These are phyloP conservation scores for Proterorhinus semilunaris DNA, from an alignment of 2,113 vertebrate species.

Conservation along the genomic window DNA sequence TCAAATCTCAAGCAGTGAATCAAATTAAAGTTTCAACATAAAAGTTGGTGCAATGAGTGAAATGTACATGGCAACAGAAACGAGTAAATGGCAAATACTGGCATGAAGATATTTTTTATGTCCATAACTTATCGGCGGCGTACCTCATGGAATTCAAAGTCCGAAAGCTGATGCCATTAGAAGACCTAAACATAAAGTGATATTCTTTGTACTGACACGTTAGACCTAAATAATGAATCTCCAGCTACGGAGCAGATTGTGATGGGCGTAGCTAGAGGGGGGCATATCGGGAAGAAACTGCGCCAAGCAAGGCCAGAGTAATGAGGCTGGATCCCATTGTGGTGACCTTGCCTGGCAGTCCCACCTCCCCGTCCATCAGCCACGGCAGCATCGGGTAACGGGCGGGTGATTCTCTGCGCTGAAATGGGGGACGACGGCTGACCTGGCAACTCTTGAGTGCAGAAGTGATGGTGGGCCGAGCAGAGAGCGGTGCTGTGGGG, in stretches of 20 bases:
- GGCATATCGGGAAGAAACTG: conserved; percentile 48
- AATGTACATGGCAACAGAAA: no score
- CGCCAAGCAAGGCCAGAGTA: conserved; percentile 55
- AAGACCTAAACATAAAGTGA: no score
- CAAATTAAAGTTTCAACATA: neutral
- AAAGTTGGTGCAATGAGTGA: neutral
- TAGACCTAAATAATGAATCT: neutral
- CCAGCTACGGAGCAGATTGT: neutral
- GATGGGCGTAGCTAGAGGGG: neutral
- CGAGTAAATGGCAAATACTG: no score
- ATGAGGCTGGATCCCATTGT: conserved; percentile 47
- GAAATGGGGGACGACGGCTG: conserved; percentile 59
- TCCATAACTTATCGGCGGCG: no score
- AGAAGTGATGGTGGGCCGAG: conserved; percentile 41
- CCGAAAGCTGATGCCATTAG: no score
- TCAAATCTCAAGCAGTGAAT: neutral
- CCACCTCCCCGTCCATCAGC: conserved; percentile 49
- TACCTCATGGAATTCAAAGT: no score
- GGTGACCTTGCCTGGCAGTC: conserved; percentile 58
- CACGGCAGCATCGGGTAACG: conserved; percentile 25
- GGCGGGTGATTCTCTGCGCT: conserved; percentile 50
- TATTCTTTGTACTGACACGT: no score
- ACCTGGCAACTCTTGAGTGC: conserved; percentile 47
- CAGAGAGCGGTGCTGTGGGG: conserved; percentile 30
- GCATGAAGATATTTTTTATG: no score